A percentile compares a stretch with the other conserved stretches of the same genome.
These are phyloP conservation scores for Boleophthalmus pectinirostris DNA, from an alignment of 2,113 vertebrate genomes.

Conservation along the genomic window DNA sequence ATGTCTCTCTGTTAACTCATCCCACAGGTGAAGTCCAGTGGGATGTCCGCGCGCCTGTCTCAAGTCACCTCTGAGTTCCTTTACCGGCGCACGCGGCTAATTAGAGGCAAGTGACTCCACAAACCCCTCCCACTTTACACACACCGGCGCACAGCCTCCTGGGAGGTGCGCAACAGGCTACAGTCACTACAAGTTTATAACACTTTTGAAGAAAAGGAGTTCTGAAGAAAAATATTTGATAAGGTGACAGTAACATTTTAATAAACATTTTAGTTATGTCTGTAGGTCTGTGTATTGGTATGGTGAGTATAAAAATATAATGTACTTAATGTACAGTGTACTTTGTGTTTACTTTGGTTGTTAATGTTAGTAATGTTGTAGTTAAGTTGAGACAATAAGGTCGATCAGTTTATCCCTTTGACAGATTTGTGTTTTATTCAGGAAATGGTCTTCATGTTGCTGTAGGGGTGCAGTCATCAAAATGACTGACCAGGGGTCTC, in stretches of 20 bases:
- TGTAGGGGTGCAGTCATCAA: no score
- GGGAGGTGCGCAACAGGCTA: conserved; percentile 18
- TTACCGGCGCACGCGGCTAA: conserved; percentile 68
- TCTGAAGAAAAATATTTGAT: not conserved
- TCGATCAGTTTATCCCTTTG: not conserved
- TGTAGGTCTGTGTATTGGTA: no score
- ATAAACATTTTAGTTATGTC: no score
- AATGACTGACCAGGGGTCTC: no score
- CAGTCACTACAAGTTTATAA: no score
- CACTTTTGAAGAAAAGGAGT: not conserved
- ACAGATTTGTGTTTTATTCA: not conserved
- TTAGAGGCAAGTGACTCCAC: conserved; percentile 64
- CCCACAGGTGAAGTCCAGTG: conserved; percentile 46
- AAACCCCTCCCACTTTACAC: conserved; percentile 60
- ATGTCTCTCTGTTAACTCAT: conserved; percentile 22
- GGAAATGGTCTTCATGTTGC: not conserved
- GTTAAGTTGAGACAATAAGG: not conserved
- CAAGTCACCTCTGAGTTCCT: conserved; percentile 53
- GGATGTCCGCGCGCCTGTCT: conserved; percentile 35
- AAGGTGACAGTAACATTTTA: not conserved
- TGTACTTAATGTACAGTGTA: not conserved
- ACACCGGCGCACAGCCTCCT: not conserved
- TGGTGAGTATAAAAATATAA: not conserved
- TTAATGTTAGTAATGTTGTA: not conserved
- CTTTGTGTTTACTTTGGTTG: not conserved